Evolutionary conservation across 2,113 vertebrate species (phyloP).

Genomic region (Abramis brama): DNA sequence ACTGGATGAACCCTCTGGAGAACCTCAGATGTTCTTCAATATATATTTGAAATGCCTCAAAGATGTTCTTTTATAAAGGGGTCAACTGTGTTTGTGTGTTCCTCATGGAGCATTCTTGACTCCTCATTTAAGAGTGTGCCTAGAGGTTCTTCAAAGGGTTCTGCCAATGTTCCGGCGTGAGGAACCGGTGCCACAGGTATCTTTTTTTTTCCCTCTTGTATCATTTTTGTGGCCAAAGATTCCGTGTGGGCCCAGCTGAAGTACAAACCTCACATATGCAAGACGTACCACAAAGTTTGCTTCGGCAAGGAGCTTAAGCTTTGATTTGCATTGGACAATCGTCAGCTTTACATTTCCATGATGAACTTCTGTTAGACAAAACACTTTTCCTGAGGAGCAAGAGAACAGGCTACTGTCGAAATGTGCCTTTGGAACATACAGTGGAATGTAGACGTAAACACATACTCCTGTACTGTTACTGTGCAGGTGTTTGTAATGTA

Average conservation of each 20-base stretch:
- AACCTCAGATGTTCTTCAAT: neutral
- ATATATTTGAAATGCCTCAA: neutral
- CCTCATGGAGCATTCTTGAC: neutral
- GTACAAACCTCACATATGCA: neutral
- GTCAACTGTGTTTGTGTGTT: neutral
- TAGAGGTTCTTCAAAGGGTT: neutral
- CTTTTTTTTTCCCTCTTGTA: neutral
- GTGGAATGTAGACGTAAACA: constrained; percentile 75
- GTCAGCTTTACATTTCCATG: constrained; percentile 27
- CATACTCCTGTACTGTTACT: constrained; percentile 74
- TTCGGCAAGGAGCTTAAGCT: neutral
- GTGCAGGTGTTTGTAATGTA: constrained; percentile 59
- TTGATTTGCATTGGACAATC: constrained; percentile 1
- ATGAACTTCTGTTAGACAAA: constrained; percentile 55
- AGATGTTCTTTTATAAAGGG: neutral
- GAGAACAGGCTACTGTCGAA: constrained; percentile 72
- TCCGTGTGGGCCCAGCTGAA: neutral
- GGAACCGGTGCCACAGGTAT: neutral
- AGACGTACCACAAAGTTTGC: neutral
- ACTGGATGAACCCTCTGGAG: neutral
- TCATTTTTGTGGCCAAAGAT: neutral
- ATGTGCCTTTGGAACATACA: constrained; percentile 80
- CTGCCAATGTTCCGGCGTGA: neutral
- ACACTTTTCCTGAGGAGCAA: constrained; percentile 60
- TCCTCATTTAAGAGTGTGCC: neutral